Conservation (phyloP, 2,113 vertebrate species). For the Dasyprocta punctata region DNA sequence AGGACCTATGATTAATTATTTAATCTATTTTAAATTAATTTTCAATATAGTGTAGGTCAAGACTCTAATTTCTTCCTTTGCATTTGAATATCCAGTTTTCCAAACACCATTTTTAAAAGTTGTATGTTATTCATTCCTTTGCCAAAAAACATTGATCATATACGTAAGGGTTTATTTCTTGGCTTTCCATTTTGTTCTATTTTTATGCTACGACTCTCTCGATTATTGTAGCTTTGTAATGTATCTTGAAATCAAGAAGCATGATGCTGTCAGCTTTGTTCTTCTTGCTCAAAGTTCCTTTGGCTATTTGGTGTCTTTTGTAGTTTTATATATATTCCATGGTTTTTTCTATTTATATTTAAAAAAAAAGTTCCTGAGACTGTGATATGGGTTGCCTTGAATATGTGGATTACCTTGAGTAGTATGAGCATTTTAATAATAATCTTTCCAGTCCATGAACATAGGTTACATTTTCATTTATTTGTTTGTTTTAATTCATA, state of each 20-base stretch:
- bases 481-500: background rate
- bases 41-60: background rate
- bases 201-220: background rate
- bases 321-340: background rate
- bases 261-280: background rate
- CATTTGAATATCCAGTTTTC: background rate
- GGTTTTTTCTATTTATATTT: background rate
- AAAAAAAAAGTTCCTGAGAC: background rate
- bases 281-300: background rate
- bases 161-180: background rate
- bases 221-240: background rate
- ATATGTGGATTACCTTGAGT: background rate
- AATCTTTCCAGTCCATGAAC: background rate
- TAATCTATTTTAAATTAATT: background rate
- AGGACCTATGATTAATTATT: background rate
- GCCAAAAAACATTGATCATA: background rate
- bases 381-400: background rate
- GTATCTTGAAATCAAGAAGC: background rate
- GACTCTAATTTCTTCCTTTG: background rate
- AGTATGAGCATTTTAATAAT: background rate
- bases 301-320: background rate
- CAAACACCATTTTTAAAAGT: background rate
- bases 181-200: background rate
- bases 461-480: background rate
- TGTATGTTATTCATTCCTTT: background rate